Evolutionary conservation across 2,888 invertebrate genomes (phyloP).

Genomic region (Dendrolimus houi): DNA sequence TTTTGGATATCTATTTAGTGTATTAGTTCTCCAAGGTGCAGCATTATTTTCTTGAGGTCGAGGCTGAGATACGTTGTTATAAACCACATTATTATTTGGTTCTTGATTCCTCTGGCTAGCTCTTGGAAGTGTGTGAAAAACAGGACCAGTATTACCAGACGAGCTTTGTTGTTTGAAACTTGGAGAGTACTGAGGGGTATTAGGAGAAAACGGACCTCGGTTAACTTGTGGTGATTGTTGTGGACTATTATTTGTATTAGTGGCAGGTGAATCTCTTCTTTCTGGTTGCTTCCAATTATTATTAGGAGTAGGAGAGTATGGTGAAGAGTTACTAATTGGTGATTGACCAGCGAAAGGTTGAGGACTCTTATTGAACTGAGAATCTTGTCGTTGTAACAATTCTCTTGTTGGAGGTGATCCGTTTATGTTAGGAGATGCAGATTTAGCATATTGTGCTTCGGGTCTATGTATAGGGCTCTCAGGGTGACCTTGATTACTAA

Average conservation of each 20-base stretch:
- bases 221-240: slow-evolving; percentile 40
- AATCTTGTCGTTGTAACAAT: slow-evolving; percentile 61
- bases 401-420: slow-evolving; percentile 57
- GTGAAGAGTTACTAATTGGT: slow-evolving; percentile 42
- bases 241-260: slow-evolving; percentile 32
- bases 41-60: slow-evolving; percentile 39
- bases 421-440: slow-evolving; percentile 44
- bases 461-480: slow-evolving; percentile 68
- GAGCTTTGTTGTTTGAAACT: slow-evolving; percentile 40
- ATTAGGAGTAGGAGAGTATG: slow-evolving; percentile 59
- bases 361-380: slow-evolving; percentile 70
- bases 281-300: slow-evolving; percentile 69
- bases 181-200: slow-evolving; percentile 39
- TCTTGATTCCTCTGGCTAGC: slow-evolving; percentile 48
- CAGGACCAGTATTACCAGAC: slow-evolving; percentile 32
- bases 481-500: slow-evolving; percentile 42
- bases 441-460: slow-evolving; percentile 63
- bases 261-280: slow-evolving; percentile 56
- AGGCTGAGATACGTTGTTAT: slow-evolving; percentile 35
- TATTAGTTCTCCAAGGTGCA: slow-evolving; percentile 60
- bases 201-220: slow-evolving; percentile 45
- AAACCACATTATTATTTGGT: slow-evolving; percentile 36
- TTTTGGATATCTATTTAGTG: slow-evolving; percentile 46
- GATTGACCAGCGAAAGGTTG: slow-evolving; percentile 58
- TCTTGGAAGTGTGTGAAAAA: slow-evolving; percentile 58